These are phyloP conservation scores for Pachyseris speciosa DNA, from an alignment of 64 coral and sea anemone genomes.

Conservation along the genomic window DNA sequence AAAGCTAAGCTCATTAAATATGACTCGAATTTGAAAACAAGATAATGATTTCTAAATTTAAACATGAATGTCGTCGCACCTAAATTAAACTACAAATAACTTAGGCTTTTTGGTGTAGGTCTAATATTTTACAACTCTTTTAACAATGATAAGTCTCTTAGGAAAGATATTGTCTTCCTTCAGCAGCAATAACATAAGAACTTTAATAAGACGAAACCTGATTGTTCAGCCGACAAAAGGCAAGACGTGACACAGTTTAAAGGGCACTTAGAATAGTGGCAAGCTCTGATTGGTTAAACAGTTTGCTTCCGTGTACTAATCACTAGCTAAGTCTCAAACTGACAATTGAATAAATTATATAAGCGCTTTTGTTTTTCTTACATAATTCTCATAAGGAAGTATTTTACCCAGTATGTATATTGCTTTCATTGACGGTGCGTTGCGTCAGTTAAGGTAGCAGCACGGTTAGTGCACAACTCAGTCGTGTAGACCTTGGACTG, in stretches of 20 bases:
- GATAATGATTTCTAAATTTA: too few relatives aligned
- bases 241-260: not conserved
- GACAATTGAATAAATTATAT: not conserved
- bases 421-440: too few relatives aligned
- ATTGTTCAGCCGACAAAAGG: not conserved
- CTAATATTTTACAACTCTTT: too few relatives aligned
- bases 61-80: too few relatives aligned
- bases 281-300: not conserved
- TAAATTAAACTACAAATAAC: not conserved
- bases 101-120: not conserved
- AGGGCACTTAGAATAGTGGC: not conserved
- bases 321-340: not conserved
- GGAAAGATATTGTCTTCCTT: slow-evolving; percentile 30
- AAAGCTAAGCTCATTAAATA: too few relatives aligned
- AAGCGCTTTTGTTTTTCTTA: not conserved
- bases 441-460: not conserved
- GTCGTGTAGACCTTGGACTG: not conserved
- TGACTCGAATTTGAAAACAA: too few relatives aligned
- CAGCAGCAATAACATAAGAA: not conserved
- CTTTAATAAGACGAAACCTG: not conserved
- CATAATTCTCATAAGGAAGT: not conserved
- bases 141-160: not conserved
- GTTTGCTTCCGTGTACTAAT: not conserved
- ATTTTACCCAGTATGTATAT: not conserved
- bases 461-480: not conserved